Base-by-base conservation (phyloP, 2,888 invertebrate genomes). In the Lasioglossum oenotherae region DNA sequence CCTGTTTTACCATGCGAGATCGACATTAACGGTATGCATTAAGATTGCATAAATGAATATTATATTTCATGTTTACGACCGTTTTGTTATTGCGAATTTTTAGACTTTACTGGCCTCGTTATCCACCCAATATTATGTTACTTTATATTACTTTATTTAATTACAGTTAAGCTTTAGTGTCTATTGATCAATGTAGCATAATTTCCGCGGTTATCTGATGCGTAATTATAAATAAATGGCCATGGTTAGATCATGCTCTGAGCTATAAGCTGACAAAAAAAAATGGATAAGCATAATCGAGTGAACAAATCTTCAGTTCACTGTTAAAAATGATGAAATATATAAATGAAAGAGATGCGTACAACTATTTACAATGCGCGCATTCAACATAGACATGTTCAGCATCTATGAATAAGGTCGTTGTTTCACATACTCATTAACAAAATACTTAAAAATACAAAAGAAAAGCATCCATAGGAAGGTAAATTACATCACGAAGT, bases 121-220 rank as follows among this genome's bases (percentile, higher is more conserved):
- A 89, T 91, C 87, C 90, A 90, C 83, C 85, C 84, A 89, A 87
- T 88, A 89, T 85, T 84, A 87, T 79, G 84, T 89, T 89, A 86
- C 80, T 84, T 82, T 84, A 84, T 84, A 82, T 82, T 84, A 87
- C 76, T 88, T 82, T 84, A 80, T 86, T 71, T 60, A 80, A 77
- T 83, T 71, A n/a, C 84, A 84, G 64, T 86, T 89, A 81, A 89
- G 78, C 75, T 81, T 84, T 88, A 85, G 87, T 81, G 81, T 80
- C 71, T 81, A 87, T 80, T 69, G 41, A 73, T 67, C n/a, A 41
- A 79, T 74, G 76, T 81, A 82, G 74, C 73, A 60, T 78, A 88
- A 78, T 73, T 71, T 75, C n/a, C 80, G 78, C 74, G 84, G 53
- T 89, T 76, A 81, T 57, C 57, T 44, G 49, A 73, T 74, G 75